Evolutionary conservation across 2,113 vertebrate species (phyloP), one percentile per base, ranked within the genome.

Genomic region (Brienomyrus brachyistius): DNA sequence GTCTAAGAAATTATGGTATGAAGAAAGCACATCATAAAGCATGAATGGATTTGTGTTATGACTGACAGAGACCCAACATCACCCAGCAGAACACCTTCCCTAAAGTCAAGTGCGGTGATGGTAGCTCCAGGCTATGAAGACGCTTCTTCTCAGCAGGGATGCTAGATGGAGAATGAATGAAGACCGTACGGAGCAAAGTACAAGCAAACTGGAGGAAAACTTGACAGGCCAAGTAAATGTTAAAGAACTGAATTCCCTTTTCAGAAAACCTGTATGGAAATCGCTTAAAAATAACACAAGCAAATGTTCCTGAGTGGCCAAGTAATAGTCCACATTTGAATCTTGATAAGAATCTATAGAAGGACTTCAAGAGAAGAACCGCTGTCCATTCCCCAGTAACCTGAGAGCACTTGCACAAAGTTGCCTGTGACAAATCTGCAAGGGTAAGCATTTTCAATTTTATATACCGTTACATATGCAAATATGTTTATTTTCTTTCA

Each of bases 11-110:
- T 80, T 35, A 6, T 19, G 15, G 31, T 3, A 80, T 80, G 31
- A 80, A 43, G 74, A 80, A 80, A 40, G 35, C 74, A 62, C 74
- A 40, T 19, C 35, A 43, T 80, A 80, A 43, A 80, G 35, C 74
- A 19, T 19, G 74, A 40, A 43, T 43, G 74, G 17, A 80, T 35
- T 43, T 80, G 15, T 48, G 10, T 84, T 84, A 84, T 43, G 45
- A 89, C 92, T 83, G 82, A 40, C 82, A 48, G 6, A 48, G 40
- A 84, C 45, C 10, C 45, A 84, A n/a, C 82, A 48, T 23, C 45
- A n/a, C 43, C 82, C 82, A 84, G 8, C 17, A 70, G 15, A 48
- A n/a, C 45, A 84, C 35, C 23, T 84, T 84, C 82, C 77, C 45
- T 43, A 84, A 84, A 84, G 82, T 84, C 82, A 84, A 84, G 82